phyloP scores from a whole-genome alignment of 2,113 vertebrate genomes.

The Dasyurus viverrinus region DNA sequence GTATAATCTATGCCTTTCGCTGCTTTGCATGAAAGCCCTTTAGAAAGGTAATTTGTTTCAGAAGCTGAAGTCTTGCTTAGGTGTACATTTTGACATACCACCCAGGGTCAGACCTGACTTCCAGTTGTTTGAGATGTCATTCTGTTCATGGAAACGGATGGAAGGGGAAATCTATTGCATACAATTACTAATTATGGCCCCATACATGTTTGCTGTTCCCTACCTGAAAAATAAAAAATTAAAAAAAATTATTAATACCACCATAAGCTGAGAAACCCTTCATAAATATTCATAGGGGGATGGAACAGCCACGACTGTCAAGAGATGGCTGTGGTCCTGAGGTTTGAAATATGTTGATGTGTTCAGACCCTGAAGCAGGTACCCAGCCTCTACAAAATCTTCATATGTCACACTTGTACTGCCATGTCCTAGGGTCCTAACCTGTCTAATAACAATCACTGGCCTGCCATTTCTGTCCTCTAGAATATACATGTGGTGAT shows the following conservation, averaged over 20 bases:
- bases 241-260: neutral
- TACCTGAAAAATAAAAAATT: neutral
- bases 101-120: neutral
- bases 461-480: neutral
- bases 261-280: neutral
- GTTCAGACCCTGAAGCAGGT: neutral
- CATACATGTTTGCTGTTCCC: neutral
- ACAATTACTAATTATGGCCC: neutral
- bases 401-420: neutral
- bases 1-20: neutral
- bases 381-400: neutral
- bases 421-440: neutral
- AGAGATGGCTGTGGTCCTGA: slow-evolving; percentile 4
- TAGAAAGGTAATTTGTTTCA: neutral
- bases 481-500: neutral
- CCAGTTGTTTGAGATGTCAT: neutral
- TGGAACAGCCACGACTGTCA: neutral
- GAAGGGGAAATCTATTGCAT: slow-evolving; percentile 8
- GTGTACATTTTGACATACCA: neutral
- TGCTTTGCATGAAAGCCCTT: neutral
- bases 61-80: neutral
- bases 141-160: neutral
- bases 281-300: neutral
- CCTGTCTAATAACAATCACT: neutral
- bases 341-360: slow-evolving; percentile 9